Base-by-base conservation (phyloP, 1,140 invertebrate species). In the Magallana angulata region DNA sequence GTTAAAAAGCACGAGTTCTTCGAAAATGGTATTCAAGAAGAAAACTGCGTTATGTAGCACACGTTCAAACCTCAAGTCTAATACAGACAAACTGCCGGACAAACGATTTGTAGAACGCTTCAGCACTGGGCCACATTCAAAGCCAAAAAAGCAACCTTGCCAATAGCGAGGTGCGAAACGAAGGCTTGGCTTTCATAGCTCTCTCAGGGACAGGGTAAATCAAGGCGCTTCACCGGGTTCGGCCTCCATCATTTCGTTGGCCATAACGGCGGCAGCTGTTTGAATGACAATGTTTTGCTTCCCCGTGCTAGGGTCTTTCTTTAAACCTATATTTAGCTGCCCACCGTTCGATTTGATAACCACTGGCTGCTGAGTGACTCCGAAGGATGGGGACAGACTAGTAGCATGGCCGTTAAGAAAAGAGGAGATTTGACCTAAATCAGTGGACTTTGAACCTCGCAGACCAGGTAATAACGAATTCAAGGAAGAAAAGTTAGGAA, bases 311-410 rank as follows among this genome's bases (percentile, higher is more conserved):
- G 81, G 81, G 16, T 82, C 57, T 16, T 82, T 82, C 36, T 82
- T 57, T 7, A 82, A 24, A 16, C 81, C 81, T 16, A 82, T 82
- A n/a, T 58, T 57, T 82, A 82, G 9, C 16, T 58, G 48, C 9
- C 81, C 81, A 5, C 81, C 81, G 36, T 82, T 82, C 1, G 81
- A 82, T 82, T 58, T 57, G 9, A 82, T 82, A 18, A 82, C 48
- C 16, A 82, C 48, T 7, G 81, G 81, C 7, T 82, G 36, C 11
- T 82, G 81, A 11, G 81, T 82, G 9, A 82, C 48, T n/a, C 81
- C 81, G 3, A 76, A 11, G 12, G 68, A 48, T 11, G 68, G 68
- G 4, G 68, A 30, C 1, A 76, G 36, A 76, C 68, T 30, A 36
- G 68, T 30, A 76, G 30, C 14, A 8, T 30, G 18, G 36, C 24